Conservation (phyloP, 2,113 vertebrate species). For the Bufo bufo region DNA sequence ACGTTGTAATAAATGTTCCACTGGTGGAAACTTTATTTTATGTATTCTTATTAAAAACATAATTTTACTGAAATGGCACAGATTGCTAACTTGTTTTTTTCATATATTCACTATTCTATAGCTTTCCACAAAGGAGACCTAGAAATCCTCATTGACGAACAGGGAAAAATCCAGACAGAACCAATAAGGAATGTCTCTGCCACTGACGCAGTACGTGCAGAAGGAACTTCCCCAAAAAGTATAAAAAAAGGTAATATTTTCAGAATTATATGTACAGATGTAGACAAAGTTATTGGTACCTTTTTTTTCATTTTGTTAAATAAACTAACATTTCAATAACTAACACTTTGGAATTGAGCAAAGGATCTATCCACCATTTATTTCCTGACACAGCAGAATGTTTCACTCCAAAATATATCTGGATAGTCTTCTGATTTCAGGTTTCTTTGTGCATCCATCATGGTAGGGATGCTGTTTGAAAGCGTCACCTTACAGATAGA, state of each 20-base stretch:
- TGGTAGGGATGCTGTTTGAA: no score
- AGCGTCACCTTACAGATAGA: not conserved
- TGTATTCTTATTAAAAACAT: no score
- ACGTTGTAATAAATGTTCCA: no score
- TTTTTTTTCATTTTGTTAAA: not conserved
- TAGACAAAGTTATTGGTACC: not conserved
- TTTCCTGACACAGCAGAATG: not conserved
- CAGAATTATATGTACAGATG: not conserved
- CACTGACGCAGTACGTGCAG: conserved; percentile 32
- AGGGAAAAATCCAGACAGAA: conserved; percentile 55
- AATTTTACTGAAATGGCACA: not conserved
- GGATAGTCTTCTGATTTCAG: not conserved
- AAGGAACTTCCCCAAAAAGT: conserved; percentile 34
- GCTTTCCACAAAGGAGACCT: conserved; percentile 55
- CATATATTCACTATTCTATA: not conserved
- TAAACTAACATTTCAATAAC: not conserved
- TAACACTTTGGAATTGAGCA: not conserved
- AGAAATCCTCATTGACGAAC: conserved; percentile 56
- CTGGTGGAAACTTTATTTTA: no score
- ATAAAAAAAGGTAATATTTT: conserved; percentile 40
- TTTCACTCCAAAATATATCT: not conserved
- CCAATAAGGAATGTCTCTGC: conserved; percentile 44
- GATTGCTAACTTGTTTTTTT: not conserved
- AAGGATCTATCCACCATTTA: not conserved
- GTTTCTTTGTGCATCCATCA: not conserved